Evolutionary conservation across 1,140 invertebrate species (phyloP).

Genomic region (Zaprionus davidi): DNA sequence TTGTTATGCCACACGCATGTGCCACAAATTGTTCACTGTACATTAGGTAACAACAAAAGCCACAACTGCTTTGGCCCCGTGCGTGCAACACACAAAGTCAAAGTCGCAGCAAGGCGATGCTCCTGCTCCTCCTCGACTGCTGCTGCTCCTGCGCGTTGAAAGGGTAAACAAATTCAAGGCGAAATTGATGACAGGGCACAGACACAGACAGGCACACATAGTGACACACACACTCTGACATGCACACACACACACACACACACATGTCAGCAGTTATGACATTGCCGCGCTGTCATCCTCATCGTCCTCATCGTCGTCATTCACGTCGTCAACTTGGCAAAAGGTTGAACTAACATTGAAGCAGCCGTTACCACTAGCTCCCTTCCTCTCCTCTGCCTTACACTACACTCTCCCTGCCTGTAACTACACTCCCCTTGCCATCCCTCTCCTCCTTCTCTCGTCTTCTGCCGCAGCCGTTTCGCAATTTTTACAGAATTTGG

Average conservation of each 20-base stretch:
- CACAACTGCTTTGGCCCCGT: slow-evolving; percentile 9
- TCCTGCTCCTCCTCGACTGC: neutral
- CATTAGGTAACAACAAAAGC: slow-evolving; percentile 60
- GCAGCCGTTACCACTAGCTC: slow-evolving; percentile 21
- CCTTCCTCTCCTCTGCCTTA: slow-evolving; percentile 8
- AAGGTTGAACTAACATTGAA: slow-evolving; percentile 73
- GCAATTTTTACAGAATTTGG: slow-evolving; percentile 80
- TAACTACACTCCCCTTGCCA: neutral
- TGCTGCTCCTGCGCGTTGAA: slow-evolving; percentile 40
- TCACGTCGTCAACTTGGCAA: slow-evolving; percentile 47
- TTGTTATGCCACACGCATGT: slow-evolving; percentile 40
- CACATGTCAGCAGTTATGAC: slow-evolving; percentile 65
- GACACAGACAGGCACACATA: slow-evolving; percentile 35
- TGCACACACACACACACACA: slow-evolving; percentile 25
- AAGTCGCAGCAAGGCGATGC: slow-evolving; percentile 28
- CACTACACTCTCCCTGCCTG: slow-evolving; percentile 6
- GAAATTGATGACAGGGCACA: slow-evolving; percentile 74
- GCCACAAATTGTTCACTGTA: slow-evolving; percentile 51
- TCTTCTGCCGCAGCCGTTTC: slow-evolving; percentile 22
- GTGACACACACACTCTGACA: slow-evolving; percentile 31
- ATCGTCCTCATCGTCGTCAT: neutral
- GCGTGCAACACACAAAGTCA: slow-evolving; percentile 30
- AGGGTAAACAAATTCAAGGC: slow-evolving; percentile 81
- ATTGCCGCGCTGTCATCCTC: slow-evolving; percentile 54
- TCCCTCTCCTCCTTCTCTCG: neutral